Conservation (phyloP, 1,140 invertebrate genomes). For the Aphaenogaster ashmeadi region DNA sequence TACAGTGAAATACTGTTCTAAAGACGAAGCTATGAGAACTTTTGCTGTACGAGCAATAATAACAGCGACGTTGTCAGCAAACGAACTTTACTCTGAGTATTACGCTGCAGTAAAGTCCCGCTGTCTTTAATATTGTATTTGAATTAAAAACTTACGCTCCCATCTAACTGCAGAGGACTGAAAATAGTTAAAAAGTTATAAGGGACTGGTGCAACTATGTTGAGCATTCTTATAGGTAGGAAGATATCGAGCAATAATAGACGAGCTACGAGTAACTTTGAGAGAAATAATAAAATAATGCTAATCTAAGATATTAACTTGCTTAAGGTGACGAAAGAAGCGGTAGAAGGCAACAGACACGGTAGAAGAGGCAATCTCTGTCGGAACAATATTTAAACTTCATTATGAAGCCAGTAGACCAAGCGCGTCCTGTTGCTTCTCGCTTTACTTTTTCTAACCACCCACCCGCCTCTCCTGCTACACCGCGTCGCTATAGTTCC, state of each 20-base stretch:
- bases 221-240: slow-evolving; percentile 24
- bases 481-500: background rate
- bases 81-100: slow-evolving; percentile 35
- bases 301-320: slow-evolving; percentile 60
- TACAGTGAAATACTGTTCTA: background rate
- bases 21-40: slow-evolving; percentile 35
- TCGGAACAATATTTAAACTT: slow-evolving; percentile 74
- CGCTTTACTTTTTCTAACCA: slow-evolving; percentile 58
- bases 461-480: background rate
- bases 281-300: slow-evolving; percentile 62
- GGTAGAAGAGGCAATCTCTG: slow-evolving; percentile 61
- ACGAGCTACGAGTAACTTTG: slow-evolving; percentile 46
- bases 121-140: slow-evolving; percentile 50
- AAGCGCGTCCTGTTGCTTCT: slow-evolving; percentile 45
- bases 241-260: slow-evolving; percentile 50
- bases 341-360: slow-evolving; percentile 55
- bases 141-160: slow-evolving; percentile 54
- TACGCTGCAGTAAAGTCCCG: slow-evolving; percentile 14
- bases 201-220: slow-evolving; percentile 32
- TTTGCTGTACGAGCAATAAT: slow-evolving; percentile 43
- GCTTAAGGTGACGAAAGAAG: slow-evolving; percentile 49
- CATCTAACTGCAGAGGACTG: slow-evolving; percentile 37
- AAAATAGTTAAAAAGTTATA: slow-evolving; percentile 56
- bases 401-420: slow-evolving; percentile 66
- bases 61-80: slow-evolving; percentile 49